Conservation (phyloP, 1,140 invertebrate species). For the Acyrthosiphon pisum region DNA sequence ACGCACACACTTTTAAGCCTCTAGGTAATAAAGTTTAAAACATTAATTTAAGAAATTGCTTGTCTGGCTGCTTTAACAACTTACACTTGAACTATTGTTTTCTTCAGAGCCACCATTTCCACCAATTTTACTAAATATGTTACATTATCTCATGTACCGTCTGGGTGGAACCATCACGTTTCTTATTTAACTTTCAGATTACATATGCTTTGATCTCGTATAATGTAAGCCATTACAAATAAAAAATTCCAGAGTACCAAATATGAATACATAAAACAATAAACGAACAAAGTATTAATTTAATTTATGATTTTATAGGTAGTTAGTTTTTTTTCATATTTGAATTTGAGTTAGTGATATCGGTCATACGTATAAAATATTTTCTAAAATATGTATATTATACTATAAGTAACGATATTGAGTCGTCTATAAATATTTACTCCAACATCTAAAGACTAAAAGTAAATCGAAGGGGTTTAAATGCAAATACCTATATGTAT, state of each 20-base stretch:
- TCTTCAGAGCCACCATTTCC: neutral
- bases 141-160: neutral
- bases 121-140: neutral
- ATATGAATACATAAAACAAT: neutral
- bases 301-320: neutral
- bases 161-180: neutral
- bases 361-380: neutral
- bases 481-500: too few relatives aligned
- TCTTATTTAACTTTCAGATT: neutral
- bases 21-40: neutral
- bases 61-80: neutral
- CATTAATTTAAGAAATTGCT: neutral
- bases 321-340: neutral
- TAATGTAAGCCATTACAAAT: neutral
- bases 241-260: neutral
- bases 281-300: neutral
- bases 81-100: neutral
- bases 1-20: neutral
- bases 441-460: neutral
- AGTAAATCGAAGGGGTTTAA: too few relatives aligned
- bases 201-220: neutral
- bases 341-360: neutral
- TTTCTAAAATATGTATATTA: neutral
- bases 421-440: neutral
- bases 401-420: too few relatives aligned